These are phyloP conservation scores for Crotalus horridus DNA, from an alignment of 2,113 vertebrate species.

Conservation along the genomic window DNA sequence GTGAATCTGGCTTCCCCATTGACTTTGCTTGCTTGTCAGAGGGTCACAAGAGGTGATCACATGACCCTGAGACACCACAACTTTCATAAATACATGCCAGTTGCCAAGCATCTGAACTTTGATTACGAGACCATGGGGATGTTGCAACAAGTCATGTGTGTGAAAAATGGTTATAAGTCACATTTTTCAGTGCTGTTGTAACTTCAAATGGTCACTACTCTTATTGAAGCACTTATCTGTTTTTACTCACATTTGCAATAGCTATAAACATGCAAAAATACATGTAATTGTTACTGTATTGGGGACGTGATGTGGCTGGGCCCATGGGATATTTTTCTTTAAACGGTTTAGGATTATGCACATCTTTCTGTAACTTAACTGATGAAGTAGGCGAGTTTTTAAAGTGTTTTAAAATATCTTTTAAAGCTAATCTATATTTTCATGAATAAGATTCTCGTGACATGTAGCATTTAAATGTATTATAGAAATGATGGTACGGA, in stretches of 20 bases:
- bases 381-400: neutral
- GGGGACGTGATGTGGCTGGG: neutral
- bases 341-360: neutral
- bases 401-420: neutral
- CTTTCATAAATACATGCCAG: neutral
- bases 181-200: neutral
- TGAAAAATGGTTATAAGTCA: neutral
- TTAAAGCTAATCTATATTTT: neutral
- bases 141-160: neutral
- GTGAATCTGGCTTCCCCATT: neutral
- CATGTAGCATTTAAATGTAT: constrained; percentile 29
- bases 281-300: neutral
- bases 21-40: neutral
- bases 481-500: constrained; percentile 94
- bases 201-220: neutral
- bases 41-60: neutral
- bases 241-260: neutral
- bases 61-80: neutral
- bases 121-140: neutral
- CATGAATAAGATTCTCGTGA: constrained; percentile 25
- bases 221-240: neutral
- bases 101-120: neutral
- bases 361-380: neutral
- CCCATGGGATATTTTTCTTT: neutral
- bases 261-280: neutral